Evolutionary conservation across 2,797 vertebrate species (phyloP), one percentile per base, ranked within the genome.

Genomic region (Gymnoscopelus braueri): DNA sequence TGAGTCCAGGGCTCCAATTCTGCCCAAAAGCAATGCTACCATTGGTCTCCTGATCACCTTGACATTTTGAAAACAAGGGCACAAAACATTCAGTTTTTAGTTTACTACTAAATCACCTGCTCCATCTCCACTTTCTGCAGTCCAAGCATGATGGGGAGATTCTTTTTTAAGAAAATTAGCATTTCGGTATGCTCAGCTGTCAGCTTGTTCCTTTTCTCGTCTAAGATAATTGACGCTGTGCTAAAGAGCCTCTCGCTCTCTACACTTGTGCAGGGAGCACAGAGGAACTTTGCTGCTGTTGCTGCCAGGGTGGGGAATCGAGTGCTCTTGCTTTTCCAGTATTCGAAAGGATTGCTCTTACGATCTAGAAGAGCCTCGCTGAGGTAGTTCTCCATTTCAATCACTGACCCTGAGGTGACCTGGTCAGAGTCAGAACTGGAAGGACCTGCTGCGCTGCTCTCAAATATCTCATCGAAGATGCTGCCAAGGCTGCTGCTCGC

Each of bases 171-270:
- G 15, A 68, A 68, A 12, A 68, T 26, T 12, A 60, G 56, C 65
- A 60, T 68, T 23, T 51, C 65, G 4, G 12, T 3, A 3, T n/a
- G 12, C 50, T 52, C 9, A n/a, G 53, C 50, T 71, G 35, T 9
- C 60, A 10, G 58, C 50, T 32, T 32, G 44, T 24, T 65, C 23
- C 6, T 60, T 55, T 14, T 49, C 24, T 2, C 26, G 51, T 32
- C 26, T 54, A 60, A 23, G 39, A 15, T 32, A 35, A 49, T 5
- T 11, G 26, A 51, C 0, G 13, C 49, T 69, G 49, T 50, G 49
- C 57, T 60, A 58, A 67, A 68, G 11, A 74, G 71, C 39, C 64
- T 61, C 60, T 74, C 63, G 13, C 65, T 73, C 50, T 67, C 58
- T 11, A 74, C 57, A 58, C 65, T 74, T 5, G 59, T 67, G 52